Evolutionary conservation across 2,113 vertebrate genomes (phyloP), one percentile per base, ranked within the genome.

Genomic region (Pangasianodon gigas): DNA sequence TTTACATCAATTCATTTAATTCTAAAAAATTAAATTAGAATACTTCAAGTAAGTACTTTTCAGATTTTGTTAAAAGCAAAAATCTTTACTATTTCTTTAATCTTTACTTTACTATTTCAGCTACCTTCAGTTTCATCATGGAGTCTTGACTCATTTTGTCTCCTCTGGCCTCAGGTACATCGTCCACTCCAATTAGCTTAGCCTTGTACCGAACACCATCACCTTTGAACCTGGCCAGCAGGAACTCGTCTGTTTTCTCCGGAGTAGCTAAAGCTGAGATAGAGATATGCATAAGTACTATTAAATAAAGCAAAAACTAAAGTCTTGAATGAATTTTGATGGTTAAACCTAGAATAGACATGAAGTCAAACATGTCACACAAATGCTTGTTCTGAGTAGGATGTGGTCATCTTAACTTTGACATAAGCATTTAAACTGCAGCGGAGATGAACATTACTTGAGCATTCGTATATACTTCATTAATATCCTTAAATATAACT

Each of bases 111-210:
- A 54, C 32, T 41, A 32, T 84, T 86, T 67, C 4, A 58, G 85
- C 26, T 95, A 99, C 98, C 97, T 99, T 99, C 7, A 99, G 95
- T 89, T 99, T 99, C 97, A 98, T 99, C 98, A 99, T 99, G 60
- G 98, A 97, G 93, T 99, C 98, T 91, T 97, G 96, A 93, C 97
- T 98, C 98, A 99, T 99, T 94, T 98, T 98, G 56, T 99, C 97
- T 26, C 98, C 98, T 93, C 96, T 94, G 87, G 97, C 95, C 5
- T 96, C 96, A 0, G 96, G 94, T 0, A 99, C 97, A 26, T 96
- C 96, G 94, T 99, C 98, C 80, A 97, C 93, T 0, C 98, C 98
- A 10, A 99, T 99, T 1, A 99, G 91, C 93, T 99, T 99, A 91
- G 96, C 96, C 85, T 95, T 96, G 92, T 96, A 96, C 6, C 96